Evolutionary conservation across 1,140 invertebrate species (phyloP), one percentile per base, ranked within the genome.

Genomic region (Bombus confusus): DNA sequence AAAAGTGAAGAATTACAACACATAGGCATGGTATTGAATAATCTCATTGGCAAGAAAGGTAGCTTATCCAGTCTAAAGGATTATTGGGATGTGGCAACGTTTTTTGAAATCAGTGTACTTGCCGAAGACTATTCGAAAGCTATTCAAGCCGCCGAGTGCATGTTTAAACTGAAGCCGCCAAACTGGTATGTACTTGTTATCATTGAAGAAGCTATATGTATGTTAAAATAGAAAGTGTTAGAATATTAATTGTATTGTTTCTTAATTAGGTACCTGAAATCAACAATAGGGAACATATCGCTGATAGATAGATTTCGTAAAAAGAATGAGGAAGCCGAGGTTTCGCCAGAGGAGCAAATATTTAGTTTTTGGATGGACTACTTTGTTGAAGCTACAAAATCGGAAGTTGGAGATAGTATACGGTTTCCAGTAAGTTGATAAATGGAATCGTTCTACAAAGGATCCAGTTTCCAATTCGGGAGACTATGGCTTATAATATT

Each of bases 41-140:
- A 99, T 96, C 96, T 99, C 69, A 99, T 99, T 93, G 99, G 99
- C 1, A 98, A 99, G 93, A 99, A 99, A 95, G 99, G 99, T 37
- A 99, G 98, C 93, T 94, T 99, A 31, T 97, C 97, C 0, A 98
- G 98, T 34, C 95, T 99, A 5, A 98, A 98, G 91, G 99, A 99
- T 92, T 99, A 99, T 93, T 99, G 99, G 99, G 99, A 99, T 95
- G 99, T 99, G 13, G 99, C 99, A 0, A 99, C 99, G 2, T 99
- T 99, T 95, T 99, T 99, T 95, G 99, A 99, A 95, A 99, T 99
- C 81, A 99, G 98, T 80, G 99, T 99, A 2, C 95, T 99, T 28
- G 99, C 99, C 28, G 98, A 99, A 95, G 98, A 99, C 94, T 99
- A 99, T 95, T 96, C 97, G 8, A 99, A 99, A 95, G 99, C 99